These are phyloP conservation scores for Callimorpha dominula DNA, from an alignment of 2,888 invertebrate genomes.

Conservation along the genomic window DNA sequence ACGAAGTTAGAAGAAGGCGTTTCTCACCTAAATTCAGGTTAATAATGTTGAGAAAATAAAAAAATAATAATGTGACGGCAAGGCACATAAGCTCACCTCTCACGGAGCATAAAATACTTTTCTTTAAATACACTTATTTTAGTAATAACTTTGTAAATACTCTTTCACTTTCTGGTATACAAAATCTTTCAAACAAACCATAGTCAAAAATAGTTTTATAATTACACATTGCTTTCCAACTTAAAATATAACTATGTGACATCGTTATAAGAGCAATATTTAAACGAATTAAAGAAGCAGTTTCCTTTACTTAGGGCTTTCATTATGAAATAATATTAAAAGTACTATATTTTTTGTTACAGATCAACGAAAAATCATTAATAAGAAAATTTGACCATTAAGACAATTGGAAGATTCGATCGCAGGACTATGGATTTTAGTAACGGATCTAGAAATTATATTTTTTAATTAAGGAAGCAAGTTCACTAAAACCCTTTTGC, in stretches of 20 bases:
- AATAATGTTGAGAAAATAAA: not conserved
- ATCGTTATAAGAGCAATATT: not conserved
- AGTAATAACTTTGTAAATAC: too few species aligned
- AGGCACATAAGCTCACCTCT: not conserved
- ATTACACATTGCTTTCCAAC: not conserved
- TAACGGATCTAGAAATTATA: not conserved
- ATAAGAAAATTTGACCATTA: not conserved
- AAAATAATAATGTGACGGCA: not conserved
- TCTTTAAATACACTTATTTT: too few species aligned
- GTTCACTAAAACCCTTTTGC: constrained; percentile 2
- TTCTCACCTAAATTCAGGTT: constrained; percentile 80
- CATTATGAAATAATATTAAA: not conserved
- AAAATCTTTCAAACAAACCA: too few species aligned
- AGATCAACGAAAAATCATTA: constrained; percentile 13
- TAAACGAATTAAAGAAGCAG: not conserved
- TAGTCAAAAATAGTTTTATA: too few species aligned
- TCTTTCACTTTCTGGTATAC: too few species aligned
- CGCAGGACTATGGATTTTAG: not conserved
- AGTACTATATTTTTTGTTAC: not conserved
- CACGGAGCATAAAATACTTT: too few species aligned
- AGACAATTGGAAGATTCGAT: not conserved
- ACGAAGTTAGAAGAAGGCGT: constrained; percentile 73
- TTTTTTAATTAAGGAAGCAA: constrained; percentile 6
- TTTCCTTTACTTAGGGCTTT: not conserved
- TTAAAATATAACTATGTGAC: not conserved